A percentile compares a stretch with the other conserved stretches of the same genome.
Conservation (phyloP, 2,797 vertebrate genomes). For the Sebastes minor region DNA sequence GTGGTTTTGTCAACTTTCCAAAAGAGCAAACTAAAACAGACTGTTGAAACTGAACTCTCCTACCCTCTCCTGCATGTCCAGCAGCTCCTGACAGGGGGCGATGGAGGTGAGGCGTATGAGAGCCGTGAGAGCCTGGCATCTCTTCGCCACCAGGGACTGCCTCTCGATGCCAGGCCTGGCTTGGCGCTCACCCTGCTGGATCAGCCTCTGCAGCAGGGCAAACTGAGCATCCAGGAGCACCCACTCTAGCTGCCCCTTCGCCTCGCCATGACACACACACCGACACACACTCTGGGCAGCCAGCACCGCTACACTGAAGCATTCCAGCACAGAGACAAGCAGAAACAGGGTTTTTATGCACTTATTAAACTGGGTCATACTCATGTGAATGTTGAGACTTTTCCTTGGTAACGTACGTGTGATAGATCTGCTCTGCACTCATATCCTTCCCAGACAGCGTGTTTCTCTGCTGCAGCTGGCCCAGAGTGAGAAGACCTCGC, state of each 20-base stretch:
- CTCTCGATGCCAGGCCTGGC: neutral
- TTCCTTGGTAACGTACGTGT: slow-evolving; percentile 66
- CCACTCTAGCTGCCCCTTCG: slow-evolving; percentile 79
- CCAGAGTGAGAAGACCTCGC: slow-evolving; percentile 73
- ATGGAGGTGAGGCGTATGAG: slow-evolving; percentile 66
- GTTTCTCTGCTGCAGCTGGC: slow-evolving; percentile 63
- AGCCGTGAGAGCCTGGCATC: slow-evolving; percentile 59
- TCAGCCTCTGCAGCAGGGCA: slow-evolving; percentile 74
- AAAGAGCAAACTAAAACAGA: neutral
- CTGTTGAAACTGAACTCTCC: neutral
- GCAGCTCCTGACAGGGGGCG: slow-evolving; percentile 61
- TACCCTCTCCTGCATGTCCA: slow-evolving; percentile 74
- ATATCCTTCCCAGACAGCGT: slow-evolving; percentile 45
- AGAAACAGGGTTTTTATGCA: neutral
- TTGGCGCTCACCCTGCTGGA: slow-evolving; percentile 54
- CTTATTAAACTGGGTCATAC: neutral
- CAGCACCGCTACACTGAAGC: slow-evolving; percentile 67
- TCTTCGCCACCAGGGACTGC: slow-evolving; percentile 65
- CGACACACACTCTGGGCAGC: slow-evolving; percentile 75
- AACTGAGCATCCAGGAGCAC: slow-evolving; percentile 76
- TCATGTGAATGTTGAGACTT: neutral
- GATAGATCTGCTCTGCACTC: slow-evolving; percentile 73
- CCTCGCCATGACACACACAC: slow-evolving; percentile 68
- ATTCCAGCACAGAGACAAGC: slow-evolving; percentile 31
- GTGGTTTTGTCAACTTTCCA: neutral